Evolutionary conservation across 1,140 invertebrate genomes (phyloP).

Genomic region (Sesamia nonagrioides): DNA sequence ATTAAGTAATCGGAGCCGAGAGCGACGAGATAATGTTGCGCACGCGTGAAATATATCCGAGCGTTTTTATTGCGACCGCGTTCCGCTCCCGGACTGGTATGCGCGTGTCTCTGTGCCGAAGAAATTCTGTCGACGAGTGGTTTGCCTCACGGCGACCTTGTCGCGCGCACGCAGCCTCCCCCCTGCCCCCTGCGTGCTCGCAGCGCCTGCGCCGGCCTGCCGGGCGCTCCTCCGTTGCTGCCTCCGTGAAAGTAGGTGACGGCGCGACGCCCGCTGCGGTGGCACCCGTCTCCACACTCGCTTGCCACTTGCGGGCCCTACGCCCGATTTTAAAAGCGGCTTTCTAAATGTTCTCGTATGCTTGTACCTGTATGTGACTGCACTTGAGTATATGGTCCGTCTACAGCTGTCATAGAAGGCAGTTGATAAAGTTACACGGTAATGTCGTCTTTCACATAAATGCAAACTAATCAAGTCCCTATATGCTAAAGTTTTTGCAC

Average conservation of each 20-base stretch:
- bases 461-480: neutral
- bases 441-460: conserved; percentile 18
- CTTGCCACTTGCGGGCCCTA: conserved; percentile 64
- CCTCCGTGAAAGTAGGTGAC: conserved; percentile 84
- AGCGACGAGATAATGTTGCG: conserved; percentile 84
- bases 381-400: conserved; percentile 38
- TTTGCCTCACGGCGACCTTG: conserved; percentile 86
- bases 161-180: conserved; percentile 55
- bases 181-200: conserved; percentile 35
- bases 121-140: conserved; percentile 83
- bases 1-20: conserved; percentile 86
- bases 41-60: conserved; percentile 86
- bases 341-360: conserved; percentile 77
- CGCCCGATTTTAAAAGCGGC: conserved; percentile 64
- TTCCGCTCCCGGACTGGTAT: conserved; percentile 83
- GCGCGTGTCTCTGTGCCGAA: conserved; percentile 78
- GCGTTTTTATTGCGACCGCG: conserved; percentile 85
- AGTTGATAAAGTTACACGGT: conserved; percentile 30
- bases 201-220: conserved; percentile 44
- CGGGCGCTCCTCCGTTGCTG: conserved; percentile 62
- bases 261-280: conserved; percentile 50
- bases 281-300: conserved; percentile 60
- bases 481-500: neutral
- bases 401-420: conserved; percentile 41
- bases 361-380: conserved; percentile 48